Evolutionary conservation across 2,888 invertebrate genomes (phyloP).

Genomic region (Diogma glabrata): DNA sequence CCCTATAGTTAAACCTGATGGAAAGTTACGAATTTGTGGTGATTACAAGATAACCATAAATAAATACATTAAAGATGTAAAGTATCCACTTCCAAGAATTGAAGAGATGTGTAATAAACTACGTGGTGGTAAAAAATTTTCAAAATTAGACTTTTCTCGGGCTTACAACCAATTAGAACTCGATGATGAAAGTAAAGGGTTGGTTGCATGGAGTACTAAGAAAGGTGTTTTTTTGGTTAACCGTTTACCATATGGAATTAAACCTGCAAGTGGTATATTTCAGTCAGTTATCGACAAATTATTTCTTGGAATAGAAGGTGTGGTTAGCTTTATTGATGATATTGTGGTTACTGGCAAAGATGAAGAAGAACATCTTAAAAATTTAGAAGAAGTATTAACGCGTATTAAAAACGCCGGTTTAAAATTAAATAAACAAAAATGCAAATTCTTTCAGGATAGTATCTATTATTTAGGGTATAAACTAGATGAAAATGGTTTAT

Average conservation of each 20-base stretch:
- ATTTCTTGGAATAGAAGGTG: slow-evolving; percentile 19
- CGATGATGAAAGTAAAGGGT: slow-evolving; percentile 22
- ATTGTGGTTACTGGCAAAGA: slow-evolving; percentile 23
- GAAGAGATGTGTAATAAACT: slow-evolving; percentile 23
- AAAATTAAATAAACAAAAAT: slow-evolving; percentile 24
- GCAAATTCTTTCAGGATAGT: slow-evolving; percentile 21
- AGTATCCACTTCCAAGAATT: slow-evolving; percentile 22
- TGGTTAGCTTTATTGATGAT: slow-evolving; percentile 23
- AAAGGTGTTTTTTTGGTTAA: no score
- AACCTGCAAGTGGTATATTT: slow-evolving; percentile 30
- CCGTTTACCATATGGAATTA: slow-evolving; percentile 30
- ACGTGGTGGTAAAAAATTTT: slow-evolving; percentile 15
- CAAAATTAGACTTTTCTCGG: slow-evolving; percentile 24
- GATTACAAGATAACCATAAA: slow-evolving; percentile 22
- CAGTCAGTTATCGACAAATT: slow-evolving; percentile 25
- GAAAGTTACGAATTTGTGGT: slow-evolving; percentile 15
- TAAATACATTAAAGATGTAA: no score
- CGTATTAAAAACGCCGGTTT: slow-evolving; percentile 18
- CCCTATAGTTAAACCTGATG: slow-evolving; percentile 16
- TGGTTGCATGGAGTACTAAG: no score
- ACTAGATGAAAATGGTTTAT: slow-evolving; percentile 24
- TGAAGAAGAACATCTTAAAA: slow-evolving; percentile 20
- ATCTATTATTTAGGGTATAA: slow-evolving; percentile 25
- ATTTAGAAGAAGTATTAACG: slow-evolving; percentile 21
- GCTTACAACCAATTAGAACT: slow-evolving; percentile 29